Percentiles rank a stretch among this genome's conserved stretches.
These are phyloP conservation scores for Cosmorhoe ocellata DNA, from an alignment of 2,888 invertebrate species.

Conservation along the genomic window DNA sequence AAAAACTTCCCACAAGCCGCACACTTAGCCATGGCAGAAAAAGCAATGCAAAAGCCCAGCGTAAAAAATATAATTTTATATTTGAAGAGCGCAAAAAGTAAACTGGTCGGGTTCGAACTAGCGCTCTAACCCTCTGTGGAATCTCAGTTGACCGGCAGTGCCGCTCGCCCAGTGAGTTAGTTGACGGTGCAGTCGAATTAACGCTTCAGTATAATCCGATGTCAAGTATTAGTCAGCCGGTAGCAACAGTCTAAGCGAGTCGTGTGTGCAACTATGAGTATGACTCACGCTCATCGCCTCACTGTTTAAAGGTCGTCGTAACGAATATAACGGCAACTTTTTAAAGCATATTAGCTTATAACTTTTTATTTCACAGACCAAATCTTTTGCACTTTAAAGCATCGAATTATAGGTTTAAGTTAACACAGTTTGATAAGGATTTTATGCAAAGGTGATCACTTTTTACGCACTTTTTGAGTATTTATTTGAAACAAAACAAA, in stretches of 20 bases:
- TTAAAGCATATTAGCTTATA: neutral
- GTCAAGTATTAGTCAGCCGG: neutral
- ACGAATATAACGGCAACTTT: neutral
- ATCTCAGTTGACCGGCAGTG: neutral
- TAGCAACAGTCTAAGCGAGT: neutral
- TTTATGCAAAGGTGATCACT: neutral
- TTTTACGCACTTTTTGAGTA: neutral
- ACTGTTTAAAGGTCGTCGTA: neutral
- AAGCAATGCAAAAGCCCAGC: neutral
- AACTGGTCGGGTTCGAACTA: neutral
- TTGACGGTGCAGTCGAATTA: neutral
- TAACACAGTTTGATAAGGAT: neutral
- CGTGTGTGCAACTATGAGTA: neutral
- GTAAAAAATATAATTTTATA: neutral
- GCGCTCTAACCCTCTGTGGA: neutral
- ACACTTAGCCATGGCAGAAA: neutral
- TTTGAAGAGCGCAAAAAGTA: neutral
- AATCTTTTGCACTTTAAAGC: neutral
- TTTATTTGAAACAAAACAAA: too few species aligned
- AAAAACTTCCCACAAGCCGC: neutral
- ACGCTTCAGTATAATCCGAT: neutral
- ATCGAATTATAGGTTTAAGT: neutral
- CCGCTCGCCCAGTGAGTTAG: neutral
- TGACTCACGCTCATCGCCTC: neutral
- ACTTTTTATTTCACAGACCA: neutral